Percentiles rank a stretch among this genome's conserved stretches.
These are phyloP conservation scores for Epistrophella euchroma DNA, from an alignment of 2,888 invertebrate genomes.

Conservation along the genomic window DNA sequence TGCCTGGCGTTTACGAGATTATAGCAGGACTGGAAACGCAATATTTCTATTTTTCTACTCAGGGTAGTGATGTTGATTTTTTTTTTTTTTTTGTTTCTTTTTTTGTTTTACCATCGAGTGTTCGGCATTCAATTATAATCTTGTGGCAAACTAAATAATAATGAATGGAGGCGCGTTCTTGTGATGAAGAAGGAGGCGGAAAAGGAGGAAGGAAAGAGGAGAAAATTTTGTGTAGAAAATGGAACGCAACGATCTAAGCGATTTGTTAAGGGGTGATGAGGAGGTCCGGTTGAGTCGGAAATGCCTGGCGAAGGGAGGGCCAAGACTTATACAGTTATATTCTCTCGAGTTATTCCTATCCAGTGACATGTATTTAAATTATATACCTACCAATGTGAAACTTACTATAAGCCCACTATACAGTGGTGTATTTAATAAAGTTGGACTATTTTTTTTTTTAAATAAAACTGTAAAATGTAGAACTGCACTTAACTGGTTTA, in stretches of 20 bases:
- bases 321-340: not conserved
- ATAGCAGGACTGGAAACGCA: slow-evolving; percentile 72
- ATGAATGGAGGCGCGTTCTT: slow-evolving; percentile 41
- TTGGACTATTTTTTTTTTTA: not conserved
- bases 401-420: not conserved
- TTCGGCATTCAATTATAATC: slow-evolving; percentile 73
- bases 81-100: slow-evolving; percentile 30
- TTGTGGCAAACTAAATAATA: slow-evolving; percentile 72
- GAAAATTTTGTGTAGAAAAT: slow-evolving; percentile 57
- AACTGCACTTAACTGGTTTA: too few species aligned
- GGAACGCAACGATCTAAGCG: slow-evolving; percentile 55
- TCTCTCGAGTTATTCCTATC: not conserved
- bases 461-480: too few species aligned
- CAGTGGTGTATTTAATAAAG: not conserved
- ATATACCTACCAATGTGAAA: not conserved
- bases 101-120: slow-evolving; percentile 41
- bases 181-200: not conserved
- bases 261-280: slow-evolving; percentile 38
- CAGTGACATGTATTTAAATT: not conserved
- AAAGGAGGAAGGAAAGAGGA: slow-evolving; percentile 25
- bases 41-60: slow-evolving; percentile 71
- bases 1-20: slow-evolving; percentile 72
- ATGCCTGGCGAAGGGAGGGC: not conserved
- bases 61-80: slow-evolving; percentile 61
- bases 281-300: not conserved